A percentile compares a stretch with the other conserved stretches of the same genome.
Evolutionary conservation across 1,140 invertebrate species (phyloP).

Genomic region (Drosophila neocordata): DNA sequence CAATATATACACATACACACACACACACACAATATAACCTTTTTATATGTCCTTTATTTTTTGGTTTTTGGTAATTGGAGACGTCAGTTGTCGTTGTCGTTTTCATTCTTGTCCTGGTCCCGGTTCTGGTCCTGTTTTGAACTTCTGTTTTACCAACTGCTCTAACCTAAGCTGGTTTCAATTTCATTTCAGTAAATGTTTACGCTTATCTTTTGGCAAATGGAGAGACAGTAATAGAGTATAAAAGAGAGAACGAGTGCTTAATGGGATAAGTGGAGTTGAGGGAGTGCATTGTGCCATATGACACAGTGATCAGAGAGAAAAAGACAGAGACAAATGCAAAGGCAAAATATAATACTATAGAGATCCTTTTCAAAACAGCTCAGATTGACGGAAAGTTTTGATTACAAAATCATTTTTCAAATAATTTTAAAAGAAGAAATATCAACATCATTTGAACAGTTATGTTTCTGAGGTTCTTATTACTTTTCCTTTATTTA

Average conservation of each 20-base stretch:
- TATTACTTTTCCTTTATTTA: too few species aligned
- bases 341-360: too few species aligned
- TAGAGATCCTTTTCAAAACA: too few species aligned
- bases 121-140: conserved; percentile 34
- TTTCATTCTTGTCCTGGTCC: conserved; percentile 34
- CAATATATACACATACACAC: conserved; percentile 36
- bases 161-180: conserved; percentile 50
- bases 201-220: conserved; percentile 52
- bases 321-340: too few species aligned
- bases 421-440: too few species aligned
- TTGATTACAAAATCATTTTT: too few species aligned
- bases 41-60: neutral
- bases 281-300: conserved; percentile 23
- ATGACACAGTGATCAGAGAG: too few species aligned
- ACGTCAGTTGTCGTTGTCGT: conserved; percentile 48
- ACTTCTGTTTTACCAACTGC: conserved; percentile 34
- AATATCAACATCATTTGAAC: too few species aligned
- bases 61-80: conserved; percentile 61
- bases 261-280: conserved; percentile 5
- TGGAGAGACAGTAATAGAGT: conserved; percentile 33
- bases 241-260: conserved; percentile 25
- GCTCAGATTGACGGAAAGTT: too few species aligned
- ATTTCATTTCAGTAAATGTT: conserved; percentile 62
- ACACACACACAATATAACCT: conserved; percentile 10
- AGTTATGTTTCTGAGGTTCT: too few species aligned